Evolutionary conservation across 2,797 vertebrate species (phyloP).

Genomic region (Cossypha dichroa): DNA sequence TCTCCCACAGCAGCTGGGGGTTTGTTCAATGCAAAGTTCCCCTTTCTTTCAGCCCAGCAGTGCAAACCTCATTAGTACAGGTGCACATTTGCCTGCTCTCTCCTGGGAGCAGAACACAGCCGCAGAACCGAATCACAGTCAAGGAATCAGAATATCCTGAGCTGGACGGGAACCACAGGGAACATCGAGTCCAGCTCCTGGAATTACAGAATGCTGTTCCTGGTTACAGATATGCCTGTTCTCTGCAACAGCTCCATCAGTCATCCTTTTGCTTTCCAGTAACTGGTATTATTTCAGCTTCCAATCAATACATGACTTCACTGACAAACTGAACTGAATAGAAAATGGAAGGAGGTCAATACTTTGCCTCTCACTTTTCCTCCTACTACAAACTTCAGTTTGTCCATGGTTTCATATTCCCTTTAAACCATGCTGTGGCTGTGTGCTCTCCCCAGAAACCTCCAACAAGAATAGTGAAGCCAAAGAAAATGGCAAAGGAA

Average conservation of each 20-base stretch:
- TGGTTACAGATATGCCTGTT: not conserved
- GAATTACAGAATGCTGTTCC: not conserved
- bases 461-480: not conserved
- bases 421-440: not conserved
- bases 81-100: not conserved
- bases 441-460: not conserved
- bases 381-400: not conserved
- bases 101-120: not conserved
- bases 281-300: not conserved
- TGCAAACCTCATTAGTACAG: not conserved
- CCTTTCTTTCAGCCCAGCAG: not conserved
- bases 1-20: not conserved
- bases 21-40: not conserved
- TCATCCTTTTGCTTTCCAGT: not conserved
- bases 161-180: not conserved
- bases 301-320: not conserved
- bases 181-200: fast-evolving
- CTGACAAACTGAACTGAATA: not conserved
- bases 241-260: not conserved
- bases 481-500: not conserved
- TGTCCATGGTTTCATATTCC: not conserved
- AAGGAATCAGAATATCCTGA: not conserved
- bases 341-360: not conserved
- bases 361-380: not conserved
- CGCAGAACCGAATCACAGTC: not conserved